Conservation (phyloP, 2,113 vertebrate genomes). For the Dromaius novaehollandiae region DNA sequence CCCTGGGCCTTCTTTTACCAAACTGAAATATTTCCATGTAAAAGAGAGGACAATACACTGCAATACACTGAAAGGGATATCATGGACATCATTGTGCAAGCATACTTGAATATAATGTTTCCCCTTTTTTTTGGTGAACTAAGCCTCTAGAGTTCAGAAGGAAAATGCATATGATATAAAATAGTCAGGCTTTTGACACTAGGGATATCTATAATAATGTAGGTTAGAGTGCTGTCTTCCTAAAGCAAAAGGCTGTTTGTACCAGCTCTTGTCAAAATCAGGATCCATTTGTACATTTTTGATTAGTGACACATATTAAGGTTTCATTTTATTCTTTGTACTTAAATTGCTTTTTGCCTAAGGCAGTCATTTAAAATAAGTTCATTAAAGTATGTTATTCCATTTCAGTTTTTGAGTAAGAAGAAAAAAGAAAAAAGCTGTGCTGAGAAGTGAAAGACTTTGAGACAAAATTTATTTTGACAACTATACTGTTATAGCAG, state of each 20-base stretch:
- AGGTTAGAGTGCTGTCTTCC: not conserved
- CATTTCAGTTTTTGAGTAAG: slow-evolving; percentile 36
- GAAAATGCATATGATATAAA: not conserved
- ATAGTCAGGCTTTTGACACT: not conserved
- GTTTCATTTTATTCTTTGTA: slow-evolving; percentile 56
- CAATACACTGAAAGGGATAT: not conserved
- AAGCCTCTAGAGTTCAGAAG: not conserved
- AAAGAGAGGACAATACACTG: not conserved
- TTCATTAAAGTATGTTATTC: slow-evolving; percentile 56
- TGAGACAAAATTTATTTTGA: slow-evolving; percentile 3
- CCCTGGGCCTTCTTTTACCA: not conserved
- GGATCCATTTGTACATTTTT: slow-evolving; percentile 29
- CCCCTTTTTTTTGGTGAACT: not conserved
- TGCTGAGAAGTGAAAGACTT: slow-evolving; percentile 5
- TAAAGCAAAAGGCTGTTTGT: slow-evolving; percentile 39
- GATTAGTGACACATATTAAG: slow-evolving; percentile 58
- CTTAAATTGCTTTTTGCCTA: slow-evolving; percentile 50
- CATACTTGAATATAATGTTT: not conserved
- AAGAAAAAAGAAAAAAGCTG: not conserved
- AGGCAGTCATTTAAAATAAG: slow-evolving; percentile 41
- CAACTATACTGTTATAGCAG: not conserved
- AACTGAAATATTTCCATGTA: not conserved
- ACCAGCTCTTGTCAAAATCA: slow-evolving; percentile 37
- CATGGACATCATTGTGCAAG: not conserved
- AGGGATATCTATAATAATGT: slow-evolving; percentile 36